Percentiles rank a stretch among this genome's conserved stretches.
phyloP scores from a whole-genome alignment of 1,140 invertebrate species.

The Chironomus tepperi region DNA sequence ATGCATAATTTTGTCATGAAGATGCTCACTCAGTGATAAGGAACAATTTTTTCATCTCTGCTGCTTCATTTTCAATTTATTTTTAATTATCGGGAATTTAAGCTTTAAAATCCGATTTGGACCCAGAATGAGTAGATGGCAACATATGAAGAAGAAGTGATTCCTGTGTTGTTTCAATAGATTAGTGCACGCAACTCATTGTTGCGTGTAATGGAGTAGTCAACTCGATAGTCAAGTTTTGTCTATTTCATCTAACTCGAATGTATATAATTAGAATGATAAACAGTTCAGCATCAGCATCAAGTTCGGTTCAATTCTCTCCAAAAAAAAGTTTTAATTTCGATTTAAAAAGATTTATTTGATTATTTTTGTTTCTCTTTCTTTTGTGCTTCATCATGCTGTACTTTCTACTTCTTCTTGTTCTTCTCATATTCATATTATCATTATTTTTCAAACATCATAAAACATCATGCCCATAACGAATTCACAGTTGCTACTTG shows the following conservation, averaged over 20 bases:
- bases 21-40: background rate
- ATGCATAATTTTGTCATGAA: constrained; percentile 8
- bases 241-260: background rate
- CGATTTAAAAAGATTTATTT: background rate
- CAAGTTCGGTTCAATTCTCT: background rate
- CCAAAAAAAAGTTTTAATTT: constrained; percentile 1
- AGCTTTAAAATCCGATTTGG: background rate
- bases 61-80: background rate
- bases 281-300: background rate
- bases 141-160: too few relatives aligned
- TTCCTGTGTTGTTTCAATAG: background rate
- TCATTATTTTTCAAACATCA: background rate
- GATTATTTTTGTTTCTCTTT: constrained; percentile 4
- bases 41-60: background rate
- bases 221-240: background rate
- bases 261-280: constrained; percentile 12
- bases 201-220: background rate
- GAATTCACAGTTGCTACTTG: constrained; percentile 16
- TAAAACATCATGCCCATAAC: constrained; percentile 16
- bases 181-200: background rate
- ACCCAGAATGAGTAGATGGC: background rate
- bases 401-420: background rate
- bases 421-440: background rate
- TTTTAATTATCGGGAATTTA: background rate
- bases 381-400: background rate